Evolutionary conservation across 2,113 vertebrate species (phyloP), one percentile per base, ranked within the genome.

Genomic region (Abramis brama): DNA sequence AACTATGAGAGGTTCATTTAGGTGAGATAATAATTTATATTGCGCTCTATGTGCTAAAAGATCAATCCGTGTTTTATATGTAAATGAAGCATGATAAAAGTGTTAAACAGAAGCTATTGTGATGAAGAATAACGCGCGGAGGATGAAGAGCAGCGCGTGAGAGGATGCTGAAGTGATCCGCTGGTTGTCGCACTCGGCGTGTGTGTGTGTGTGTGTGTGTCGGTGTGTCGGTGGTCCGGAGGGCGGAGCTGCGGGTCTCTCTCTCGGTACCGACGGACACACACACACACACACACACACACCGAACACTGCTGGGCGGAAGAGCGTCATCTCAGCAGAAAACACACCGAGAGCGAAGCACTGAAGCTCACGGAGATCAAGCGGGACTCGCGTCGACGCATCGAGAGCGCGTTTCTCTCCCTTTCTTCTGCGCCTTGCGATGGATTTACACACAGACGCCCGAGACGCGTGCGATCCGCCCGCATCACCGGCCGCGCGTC

Each of bases 211-310:
- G 57, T 83, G 36, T 62, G 25, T 62, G 27, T 52, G 45, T 59
- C 45, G 57, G 11, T n/a, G 19, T 57, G 81, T 71, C 47, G 64
- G 25, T 73, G 64, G 64, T 83, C 81, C 66, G 66, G 81, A 83
- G 81, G 81, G 81, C 81, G 81, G 81, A 83, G 81, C 81, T 83
- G 81, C 81, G 81, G 81, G 81, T 83, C 66, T 83, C 81, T 83
- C 66, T 83, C 81, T 60, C 81, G 47, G 66, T 83, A 83, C 66
- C 74, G 47, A 77, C 74, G 30, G 27, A 73, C 19, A 59, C 43
- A 43, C 39, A 43, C 39, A 39, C 39, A 39, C 39, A 39, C 39
- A 27, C 27, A 27, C 27, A 43, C 43, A 43, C 7, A 43, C 33
- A 79, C 77, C 50, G 66, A 83, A 39, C 81, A 17, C 64, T 43